Percentiles rank a stretch among this genome's conserved stretches.
These are phyloP conservation scores for Carterocephalus palaemon DNA, from an alignment of 2,888 invertebrate species.

Conservation along the genomic window DNA sequence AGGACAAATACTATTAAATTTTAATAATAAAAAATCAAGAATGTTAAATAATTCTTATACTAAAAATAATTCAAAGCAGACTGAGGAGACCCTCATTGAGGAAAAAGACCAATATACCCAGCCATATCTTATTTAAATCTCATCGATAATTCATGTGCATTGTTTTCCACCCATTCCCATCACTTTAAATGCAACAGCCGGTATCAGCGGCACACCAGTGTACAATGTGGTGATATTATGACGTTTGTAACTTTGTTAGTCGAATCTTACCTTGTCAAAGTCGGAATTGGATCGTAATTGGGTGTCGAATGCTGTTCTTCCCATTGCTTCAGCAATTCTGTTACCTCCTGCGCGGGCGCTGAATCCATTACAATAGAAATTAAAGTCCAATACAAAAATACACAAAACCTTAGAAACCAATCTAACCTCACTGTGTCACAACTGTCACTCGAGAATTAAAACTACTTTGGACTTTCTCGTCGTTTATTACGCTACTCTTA, in stretches of 20 bases:
- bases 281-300: constrained; percentile 88
- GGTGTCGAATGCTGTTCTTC: constrained; percentile 86
- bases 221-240: constrained; percentile 27
- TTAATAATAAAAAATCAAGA: too few relatives aligned
- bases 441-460: constrained; percentile 29
- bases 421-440: constrained; percentile 54
- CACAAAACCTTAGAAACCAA: constrained; percentile 36
- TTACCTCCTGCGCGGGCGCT: constrained; percentile 76
- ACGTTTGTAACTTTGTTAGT: neutral
- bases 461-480: neutral
- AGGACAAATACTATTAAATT: too few relatives aligned
- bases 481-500: too few relatives aligned
- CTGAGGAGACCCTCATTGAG: too few relatives aligned
- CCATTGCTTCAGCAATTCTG: constrained; percentile 86
- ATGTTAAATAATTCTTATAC: too few relatives aligned
- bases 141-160: neutral
- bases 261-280: constrained; percentile 82
- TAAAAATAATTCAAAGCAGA: too few relatives aligned
- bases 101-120: too few relatives aligned
- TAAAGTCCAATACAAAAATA: constrained; percentile 20
- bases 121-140: too few relatives aligned
- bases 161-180: neutral
- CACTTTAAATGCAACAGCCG: neutral
- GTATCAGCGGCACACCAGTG: neutral
- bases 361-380: constrained; percentile 61